Evolutionary conservation across 2,888 invertebrate genomes (phyloP), one percentile per base, ranked within the genome.

Genomic region (Ptilodon capucinus): DNA sequence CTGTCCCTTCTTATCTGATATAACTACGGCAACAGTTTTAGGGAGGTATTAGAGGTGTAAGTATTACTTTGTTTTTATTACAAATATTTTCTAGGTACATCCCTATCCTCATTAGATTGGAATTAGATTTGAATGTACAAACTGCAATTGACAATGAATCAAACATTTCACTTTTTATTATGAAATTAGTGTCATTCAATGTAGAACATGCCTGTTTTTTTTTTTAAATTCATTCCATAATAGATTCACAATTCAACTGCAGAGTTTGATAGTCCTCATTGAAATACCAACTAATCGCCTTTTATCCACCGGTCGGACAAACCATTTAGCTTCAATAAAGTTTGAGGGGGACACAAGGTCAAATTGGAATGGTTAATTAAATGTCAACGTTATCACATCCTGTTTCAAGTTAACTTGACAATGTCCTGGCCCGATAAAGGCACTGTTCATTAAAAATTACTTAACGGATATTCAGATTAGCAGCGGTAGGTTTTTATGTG

Each of bases 111-210:
- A 28, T n/a, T 18, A 5, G 9, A 17, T 35, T 18, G 2, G 9
- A 35, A 40, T 40, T 25, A 25, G 1, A 28, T 30, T 40, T 23
- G 2, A 17, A 18, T 21, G 34, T 65, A 74, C 86, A 86, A 86
- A 86, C 86, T 86, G 86, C 86, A 86, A 77, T 85, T 85, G 86
- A 85, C 85, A 68, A 17, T 35, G 14, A 32, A 30, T 34, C 21
- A 19, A n/a, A 41, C 7, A 19, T 19, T n/a, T 36, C 41, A 16
- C 19, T 38, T 34, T 14, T 11, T 38, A 19, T 18, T 46, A 14
- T 13, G 40, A 23, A 18, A 32, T n/a, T 42, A 39, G 36, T 44
- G 34, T 23, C 34, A 39, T 32, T 40, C 38, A n/a, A 35, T 42
- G 41, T 23, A 11, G 32, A 48, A 41, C 45, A 28, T 47, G 43